Percentiles rank a stretch among this genome's conserved stretches.
Conservation (phyloP, 2,888 invertebrate species). For the Lasioglossum vierecki region DNA sequence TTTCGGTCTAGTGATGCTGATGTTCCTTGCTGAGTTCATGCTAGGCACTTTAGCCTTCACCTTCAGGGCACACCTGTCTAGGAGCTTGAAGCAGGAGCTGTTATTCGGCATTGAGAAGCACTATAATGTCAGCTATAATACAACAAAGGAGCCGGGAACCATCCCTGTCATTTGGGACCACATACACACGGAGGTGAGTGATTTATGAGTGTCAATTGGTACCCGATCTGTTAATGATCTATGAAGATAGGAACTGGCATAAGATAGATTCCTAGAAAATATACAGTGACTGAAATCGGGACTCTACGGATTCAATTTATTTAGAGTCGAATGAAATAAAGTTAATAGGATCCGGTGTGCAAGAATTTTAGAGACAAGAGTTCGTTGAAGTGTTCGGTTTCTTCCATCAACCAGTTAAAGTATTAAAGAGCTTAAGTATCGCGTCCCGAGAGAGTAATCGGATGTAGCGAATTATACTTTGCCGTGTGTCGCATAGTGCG, state of each 20-base stretch:
- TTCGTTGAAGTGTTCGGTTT: not conserved
- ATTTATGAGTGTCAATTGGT: not conserved
- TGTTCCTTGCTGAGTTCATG: conserved; percentile 91
- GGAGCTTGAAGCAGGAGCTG: conserved; percentile 88
- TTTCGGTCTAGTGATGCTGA: conserved; percentile 90
- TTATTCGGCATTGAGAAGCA: conserved; percentile 88
- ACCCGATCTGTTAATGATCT: not conserved
- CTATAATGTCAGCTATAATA: conserved; percentile 85
- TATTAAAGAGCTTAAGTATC: not conserved
- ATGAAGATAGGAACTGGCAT: not conserved
- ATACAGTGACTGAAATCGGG: not conserved
- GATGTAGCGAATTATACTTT: not conserved
- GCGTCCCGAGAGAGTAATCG: not conserved
- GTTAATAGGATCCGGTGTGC: not conserved
- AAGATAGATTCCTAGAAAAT: not conserved
- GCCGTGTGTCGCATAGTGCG: not conserved
- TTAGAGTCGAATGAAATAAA: not conserved
- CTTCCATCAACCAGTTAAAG: not conserved
- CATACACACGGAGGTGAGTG: conserved; percentile 87
- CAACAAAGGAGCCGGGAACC: conserved; percentile 86
- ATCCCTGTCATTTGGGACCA: conserved; percentile 91
- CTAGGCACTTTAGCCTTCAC: conserved; percentile 91
- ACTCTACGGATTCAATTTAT: not conserved
- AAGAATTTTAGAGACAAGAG: not conserved
- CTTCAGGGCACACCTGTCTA: conserved; percentile 89